phyloP scores from a whole-genome alignment of 1,140 invertebrate genomes.

The Anthonomus grandis region DNA sequence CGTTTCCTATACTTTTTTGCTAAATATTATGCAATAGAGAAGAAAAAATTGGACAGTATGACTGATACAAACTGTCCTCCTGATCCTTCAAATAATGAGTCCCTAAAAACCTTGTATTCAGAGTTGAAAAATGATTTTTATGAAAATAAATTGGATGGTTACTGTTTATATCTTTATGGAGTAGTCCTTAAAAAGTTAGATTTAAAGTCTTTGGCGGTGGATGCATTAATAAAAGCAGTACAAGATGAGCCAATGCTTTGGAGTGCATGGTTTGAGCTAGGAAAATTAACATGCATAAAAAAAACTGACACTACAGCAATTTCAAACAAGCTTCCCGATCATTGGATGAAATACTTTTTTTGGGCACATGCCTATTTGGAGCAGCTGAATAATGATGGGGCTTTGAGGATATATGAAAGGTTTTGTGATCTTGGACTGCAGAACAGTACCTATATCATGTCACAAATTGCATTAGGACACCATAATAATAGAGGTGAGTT shows the following conservation, averaged over 20 bases:
- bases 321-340: slow-evolving; percentile 70
- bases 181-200: slow-evolving; percentile 88
- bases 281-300: slow-evolving; percentile 77
- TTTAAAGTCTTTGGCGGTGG: slow-evolving; percentile 67
- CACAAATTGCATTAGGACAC: slow-evolving; percentile 88
- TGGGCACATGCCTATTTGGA: slow-evolving; percentile 87
- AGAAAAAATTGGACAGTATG: slow-evolving; percentile 81
- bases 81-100: slow-evolving; percentile 59
- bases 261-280: slow-evolving; percentile 92
- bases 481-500: slow-evolving; percentile 86
- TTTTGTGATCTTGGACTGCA: slow-evolving; percentile 78
- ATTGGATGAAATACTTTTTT: slow-evolving; percentile 96
- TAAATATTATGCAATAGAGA: slow-evolving; percentile 83
- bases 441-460: slow-evolving; percentile 84
- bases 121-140: slow-evolving; percentile 59
- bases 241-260: slow-evolving; percentile 80
- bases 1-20: slow-evolving; percentile 83
- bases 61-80: slow-evolving; percentile 70
- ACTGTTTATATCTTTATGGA: slow-evolving; percentile 86
- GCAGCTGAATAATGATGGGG: slow-evolving; percentile 86
- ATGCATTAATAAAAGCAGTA: slow-evolving; percentile 76
- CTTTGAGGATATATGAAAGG: slow-evolving; percentile 75
- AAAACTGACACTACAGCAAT: slow-evolving; percentile 56
- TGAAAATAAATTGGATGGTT: slow-evolving; percentile 75
- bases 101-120: slow-evolving; percentile 55